phyloP scores from a whole-genome alignment of 2,113 vertebrate genomes.

The Sorex fumeus region DNA sequence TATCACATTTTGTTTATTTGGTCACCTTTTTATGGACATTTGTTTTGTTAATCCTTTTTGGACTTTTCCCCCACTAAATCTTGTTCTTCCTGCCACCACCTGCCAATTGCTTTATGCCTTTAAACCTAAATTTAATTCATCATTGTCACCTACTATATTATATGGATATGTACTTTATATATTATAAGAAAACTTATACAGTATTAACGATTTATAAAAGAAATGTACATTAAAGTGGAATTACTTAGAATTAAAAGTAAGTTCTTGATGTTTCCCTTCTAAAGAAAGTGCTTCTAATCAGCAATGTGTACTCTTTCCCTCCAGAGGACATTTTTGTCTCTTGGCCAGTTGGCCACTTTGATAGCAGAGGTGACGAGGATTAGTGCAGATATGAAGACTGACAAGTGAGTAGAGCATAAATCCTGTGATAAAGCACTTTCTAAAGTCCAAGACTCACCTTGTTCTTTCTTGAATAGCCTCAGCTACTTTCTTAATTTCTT shows the following conservation, averaged over 20 bases:
- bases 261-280: constrained; percentile 6
- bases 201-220: neutral
- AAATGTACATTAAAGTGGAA: neutral
- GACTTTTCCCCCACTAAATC: neutral
- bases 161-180: neutral
- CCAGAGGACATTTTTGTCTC: neutral
- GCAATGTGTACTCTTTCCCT: neutral
- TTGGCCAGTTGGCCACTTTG: neutral
- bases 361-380: neutral
- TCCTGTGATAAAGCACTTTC: neutral
- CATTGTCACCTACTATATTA: neutral
- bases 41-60: neutral
- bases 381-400: neutral
- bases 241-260: constrained; percentile 10
- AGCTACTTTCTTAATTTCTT: neutral
- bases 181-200: neutral
- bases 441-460: neutral
- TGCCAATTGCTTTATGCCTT: constrained; percentile 10
- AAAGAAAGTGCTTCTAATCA: constrained; percentile 44
- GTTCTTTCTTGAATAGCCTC: neutral
- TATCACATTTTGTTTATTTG: neutral
- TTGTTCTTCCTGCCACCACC: neutral
- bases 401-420: neutral
- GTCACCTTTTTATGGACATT: neutral
- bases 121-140: constrained; percentile 39